Conservation (phyloP, 2,113 vertebrate genomes). For the Regulus satrapa region DNA sequence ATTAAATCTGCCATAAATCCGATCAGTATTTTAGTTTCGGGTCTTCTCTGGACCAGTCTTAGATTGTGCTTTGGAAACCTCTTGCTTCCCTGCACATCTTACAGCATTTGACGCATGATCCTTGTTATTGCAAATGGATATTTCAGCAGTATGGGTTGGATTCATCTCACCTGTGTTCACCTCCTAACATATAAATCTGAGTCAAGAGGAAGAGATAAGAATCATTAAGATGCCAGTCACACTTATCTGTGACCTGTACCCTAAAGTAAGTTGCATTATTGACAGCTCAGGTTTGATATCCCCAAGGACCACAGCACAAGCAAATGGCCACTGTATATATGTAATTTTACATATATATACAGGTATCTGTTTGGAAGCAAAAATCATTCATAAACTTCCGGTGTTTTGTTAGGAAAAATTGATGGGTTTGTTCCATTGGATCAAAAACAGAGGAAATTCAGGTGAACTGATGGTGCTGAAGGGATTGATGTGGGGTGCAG, state of each 20-base stretch:
- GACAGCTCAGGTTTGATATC: not conserved
- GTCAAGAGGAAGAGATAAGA: not conserved
- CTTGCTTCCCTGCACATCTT: rapidly evolving
- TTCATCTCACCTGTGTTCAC: not conserved
- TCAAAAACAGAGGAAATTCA: not conserved
- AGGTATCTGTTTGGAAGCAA: not conserved
- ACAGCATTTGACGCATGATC: not conserved
- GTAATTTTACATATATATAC: not conserved
- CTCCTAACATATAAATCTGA: not conserved
- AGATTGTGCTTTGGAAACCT: not conserved
- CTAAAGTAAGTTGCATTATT: not conserved
- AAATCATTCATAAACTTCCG: not conserved
- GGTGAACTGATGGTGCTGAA: not conserved
- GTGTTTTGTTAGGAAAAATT: not conserved
- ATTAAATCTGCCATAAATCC: not conserved
- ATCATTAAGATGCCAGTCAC: not conserved
- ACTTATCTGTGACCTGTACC: not conserved
- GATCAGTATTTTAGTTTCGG: not conserved
- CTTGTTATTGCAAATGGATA: not conserved
- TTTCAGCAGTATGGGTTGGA: not conserved
- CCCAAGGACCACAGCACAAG: not conserved
- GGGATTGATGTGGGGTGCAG: not conserved
- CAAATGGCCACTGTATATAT: not conserved
- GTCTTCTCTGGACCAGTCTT: not conserved
- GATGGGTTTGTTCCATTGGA: not conserved